Evolutionary conservation across 2,797 vertebrate genomes (phyloP).

Genomic region (Perodicticus potto): DNA sequence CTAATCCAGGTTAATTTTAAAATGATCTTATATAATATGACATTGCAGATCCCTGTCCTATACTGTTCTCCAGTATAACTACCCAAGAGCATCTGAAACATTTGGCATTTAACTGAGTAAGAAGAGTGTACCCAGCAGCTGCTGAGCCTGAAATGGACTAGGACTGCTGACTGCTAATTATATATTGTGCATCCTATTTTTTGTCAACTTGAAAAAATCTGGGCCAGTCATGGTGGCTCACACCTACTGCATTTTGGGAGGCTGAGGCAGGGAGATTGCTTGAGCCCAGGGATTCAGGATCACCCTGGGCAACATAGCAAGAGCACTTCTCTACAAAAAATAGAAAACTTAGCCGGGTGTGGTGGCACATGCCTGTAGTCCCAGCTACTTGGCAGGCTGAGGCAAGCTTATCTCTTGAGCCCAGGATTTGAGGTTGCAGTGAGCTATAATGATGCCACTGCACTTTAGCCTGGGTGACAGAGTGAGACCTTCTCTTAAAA

Average conservation of each 20-base stretch:
- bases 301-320: too few species aligned
- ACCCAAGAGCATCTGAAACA: neutral
- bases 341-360: neutral
- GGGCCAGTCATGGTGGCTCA: too few species aligned
- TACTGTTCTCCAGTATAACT: neutral
- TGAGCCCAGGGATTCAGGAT: too few species aligned
- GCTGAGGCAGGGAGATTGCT: too few species aligned
- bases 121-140: constrained; percentile 8
- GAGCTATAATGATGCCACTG: neutral
- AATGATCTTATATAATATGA: neutral
- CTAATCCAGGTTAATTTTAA: constrained; percentile 5
- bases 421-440: neutral
- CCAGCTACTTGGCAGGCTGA: neutral
- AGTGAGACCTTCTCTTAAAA: too few species aligned
- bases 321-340: neutral
- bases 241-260: too few species aligned
- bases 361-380: neutral
- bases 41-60: neutral
- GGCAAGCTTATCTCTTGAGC: neutral
- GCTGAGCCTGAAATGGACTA: neutral
- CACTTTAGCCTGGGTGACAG: neutral
- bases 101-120: neutral
- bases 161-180: neutral
- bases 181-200: neutral
- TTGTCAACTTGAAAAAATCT: neutral